Conservation (phyloP, 2,797 vertebrate genomes). For the Nyctalus aviator region DNA sequence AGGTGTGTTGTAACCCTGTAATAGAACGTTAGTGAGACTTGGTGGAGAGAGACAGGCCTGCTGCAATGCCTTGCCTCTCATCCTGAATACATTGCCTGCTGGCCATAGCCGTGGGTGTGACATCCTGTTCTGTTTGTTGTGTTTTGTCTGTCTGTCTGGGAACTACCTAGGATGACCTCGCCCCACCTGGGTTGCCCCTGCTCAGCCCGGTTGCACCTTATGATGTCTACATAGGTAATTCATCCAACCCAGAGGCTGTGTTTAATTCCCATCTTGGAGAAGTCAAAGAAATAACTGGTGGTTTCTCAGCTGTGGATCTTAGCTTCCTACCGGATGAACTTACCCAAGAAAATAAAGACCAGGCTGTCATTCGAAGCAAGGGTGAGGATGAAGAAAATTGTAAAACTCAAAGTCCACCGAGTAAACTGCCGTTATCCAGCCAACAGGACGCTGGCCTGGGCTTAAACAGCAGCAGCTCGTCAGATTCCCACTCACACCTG, state of each 20-base stretch:
- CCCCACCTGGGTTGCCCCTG: conserved; percentile 70
- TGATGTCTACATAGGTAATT: conserved; percentile 86
- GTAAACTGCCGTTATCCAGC: neutral
- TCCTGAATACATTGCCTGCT: neutral
- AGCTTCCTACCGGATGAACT: conserved; percentile 96
- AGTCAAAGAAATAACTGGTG: conserved; percentile 83
- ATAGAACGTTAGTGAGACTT: neutral
- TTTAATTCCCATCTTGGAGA: conserved; percentile 79
- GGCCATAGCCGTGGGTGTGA: neutral
- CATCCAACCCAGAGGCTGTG: conserved; percentile 78
- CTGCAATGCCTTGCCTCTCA: neutral
- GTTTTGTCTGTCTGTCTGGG: conserved; percentile 48
- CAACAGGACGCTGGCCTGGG: conserved; percentile 79
- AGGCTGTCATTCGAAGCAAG: conserved; percentile 52
- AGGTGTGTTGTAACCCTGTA: neutral
- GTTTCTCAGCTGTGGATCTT: conserved; percentile 91
- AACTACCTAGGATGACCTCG: conserved; percentile 83
- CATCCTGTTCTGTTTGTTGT: conserved; percentile 36
- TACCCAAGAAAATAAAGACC: conserved; percentile 85
- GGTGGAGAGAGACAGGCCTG: neutral
- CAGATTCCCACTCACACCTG: neutral
- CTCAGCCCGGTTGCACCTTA: conserved; percentile 83
- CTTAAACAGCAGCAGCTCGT: conserved; percentile 64
- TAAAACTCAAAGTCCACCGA: conserved; percentile 44
- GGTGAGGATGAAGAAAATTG: conserved; percentile 51